These are phyloP conservation scores for Thumatha senex DNA, from an alignment of 2,888 invertebrate species.

Conservation along the genomic window DNA sequence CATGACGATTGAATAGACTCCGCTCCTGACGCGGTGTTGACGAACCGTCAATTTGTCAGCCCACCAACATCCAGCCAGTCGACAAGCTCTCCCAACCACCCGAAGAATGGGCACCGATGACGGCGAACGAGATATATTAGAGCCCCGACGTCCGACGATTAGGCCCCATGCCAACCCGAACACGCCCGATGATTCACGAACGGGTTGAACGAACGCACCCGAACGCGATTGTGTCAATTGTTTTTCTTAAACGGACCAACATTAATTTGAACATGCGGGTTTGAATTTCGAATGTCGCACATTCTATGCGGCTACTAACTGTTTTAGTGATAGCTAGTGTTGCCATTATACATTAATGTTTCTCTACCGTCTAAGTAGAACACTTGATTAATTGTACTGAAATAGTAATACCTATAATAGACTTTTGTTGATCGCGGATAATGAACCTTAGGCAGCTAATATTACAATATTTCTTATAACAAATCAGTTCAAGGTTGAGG, in stretches of 20 bases:
- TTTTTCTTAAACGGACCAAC: conserved; percentile 73
- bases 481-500: too few species aligned
- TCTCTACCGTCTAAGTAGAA: conserved; percentile 19
- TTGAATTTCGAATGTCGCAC: conserved; percentile 59
- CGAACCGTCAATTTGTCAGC: conserved; percentile 78
- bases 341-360: conserved; percentile 25
- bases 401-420: conserved; percentile 20
- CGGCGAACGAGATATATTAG: conserved; percentile 75
- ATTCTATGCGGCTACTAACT: conserved; percentile 39
- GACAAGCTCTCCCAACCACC: conserved; percentile 66
- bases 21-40: conserved; percentile 47
- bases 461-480: too few species aligned
- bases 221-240: conserved; percentile 69
- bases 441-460: conserved; percentile 18
- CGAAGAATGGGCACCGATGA: conserved; percentile 78
- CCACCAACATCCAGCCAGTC: conserved; percentile 74
- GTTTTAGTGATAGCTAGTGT: conserved; percentile 34
- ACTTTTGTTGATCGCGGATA: conserved; percentile 14
- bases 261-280: conserved; percentile 72
- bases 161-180: conserved; percentile 75
- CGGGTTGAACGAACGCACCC: conserved; percentile 67
- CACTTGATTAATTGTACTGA: conserved; percentile 26
- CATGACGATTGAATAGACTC: conserved; percentile 46
- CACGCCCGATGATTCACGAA: conserved; percentile 70
- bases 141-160: conserved; percentile 72